These are phyloP conservation scores for Plodia interpunctella DNA, from an alignment of 1,140 invertebrate species.

Conservation along the genomic window DNA sequence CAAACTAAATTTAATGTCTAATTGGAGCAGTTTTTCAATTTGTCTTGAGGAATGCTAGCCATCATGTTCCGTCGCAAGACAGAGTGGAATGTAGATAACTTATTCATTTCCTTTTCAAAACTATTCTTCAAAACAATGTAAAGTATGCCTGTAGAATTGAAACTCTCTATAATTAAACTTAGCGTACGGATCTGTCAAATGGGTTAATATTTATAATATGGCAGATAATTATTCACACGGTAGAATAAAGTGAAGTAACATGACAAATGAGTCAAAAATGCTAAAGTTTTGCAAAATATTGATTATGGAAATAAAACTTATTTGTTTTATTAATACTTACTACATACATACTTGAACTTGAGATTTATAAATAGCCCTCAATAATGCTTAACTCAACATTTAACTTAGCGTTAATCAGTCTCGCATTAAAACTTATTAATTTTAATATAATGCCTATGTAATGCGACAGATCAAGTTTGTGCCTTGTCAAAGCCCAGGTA, in stretches of 20 bases:
- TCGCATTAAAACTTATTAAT: neutral
- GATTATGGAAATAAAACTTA: too few species aligned
- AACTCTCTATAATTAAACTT: too few species aligned
- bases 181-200: too few species aligned
- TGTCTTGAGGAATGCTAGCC: neutral
- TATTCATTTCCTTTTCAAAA: conserved; percentile 28
- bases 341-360: too few species aligned
- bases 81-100: neutral
- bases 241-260: too few species aligned
- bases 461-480: neutral
- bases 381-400: neutral
- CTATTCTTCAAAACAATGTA: neutral
- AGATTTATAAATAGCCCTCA: neutral
- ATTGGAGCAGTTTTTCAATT: neutral
- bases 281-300: too few species aligned
- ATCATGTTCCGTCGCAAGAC: neutral
- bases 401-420: neutral
- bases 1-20: neutral
- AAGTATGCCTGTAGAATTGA: too few species aligned
- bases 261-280: too few species aligned
- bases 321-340: too few species aligned
- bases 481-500: conserved; percentile 12
- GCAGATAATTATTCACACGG: neutral
- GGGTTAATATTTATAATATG: too few species aligned
- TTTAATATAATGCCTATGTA: neutral